Conservation (phyloP, 2,888 invertebrate species). For the Amphipoea lucens region DNA sequence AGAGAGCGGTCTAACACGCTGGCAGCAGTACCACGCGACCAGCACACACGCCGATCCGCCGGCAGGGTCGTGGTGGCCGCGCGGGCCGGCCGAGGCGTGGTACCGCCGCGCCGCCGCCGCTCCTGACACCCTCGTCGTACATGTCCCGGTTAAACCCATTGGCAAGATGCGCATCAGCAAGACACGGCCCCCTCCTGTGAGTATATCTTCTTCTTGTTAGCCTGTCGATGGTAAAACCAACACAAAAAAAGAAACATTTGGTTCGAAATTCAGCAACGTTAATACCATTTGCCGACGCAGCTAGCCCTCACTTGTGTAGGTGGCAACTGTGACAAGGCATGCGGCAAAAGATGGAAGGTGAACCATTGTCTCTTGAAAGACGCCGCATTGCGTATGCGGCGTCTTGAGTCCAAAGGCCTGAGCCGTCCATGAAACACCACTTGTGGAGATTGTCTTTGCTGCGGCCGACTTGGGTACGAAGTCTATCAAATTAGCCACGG, state of each 20-base stretch:
- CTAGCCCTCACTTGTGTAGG: neutral
- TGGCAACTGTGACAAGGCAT: neutral
- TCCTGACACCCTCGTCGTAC: conserved; percentile 77
- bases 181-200: conserved; percentile 76
- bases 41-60: conserved; percentile 80
- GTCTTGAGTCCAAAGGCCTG: neutral
- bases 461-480: neutral
- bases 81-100: conserved; percentile 81
- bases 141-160: conserved; percentile 81
- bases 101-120: conserved; percentile 81
- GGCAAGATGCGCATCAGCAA: conserved; percentile 77
- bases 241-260: neutral
- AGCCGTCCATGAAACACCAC: neutral
- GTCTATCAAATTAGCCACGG: neutral
- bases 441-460: neutral
- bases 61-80: conserved; percentile 78
- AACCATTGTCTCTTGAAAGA: neutral
- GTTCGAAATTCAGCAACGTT: neutral
- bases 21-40: conserved; percentile 84
- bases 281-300: neutral
- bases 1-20: conserved; percentile 86
- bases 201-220: conserved; percentile 21
- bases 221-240: neutral
- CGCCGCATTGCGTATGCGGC: neutral
- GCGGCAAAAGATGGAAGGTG: neutral